Evolutionary conservation across 1,140 invertebrate species (phyloP).

Genomic region (Zaprionus kolodkinae): DNA sequence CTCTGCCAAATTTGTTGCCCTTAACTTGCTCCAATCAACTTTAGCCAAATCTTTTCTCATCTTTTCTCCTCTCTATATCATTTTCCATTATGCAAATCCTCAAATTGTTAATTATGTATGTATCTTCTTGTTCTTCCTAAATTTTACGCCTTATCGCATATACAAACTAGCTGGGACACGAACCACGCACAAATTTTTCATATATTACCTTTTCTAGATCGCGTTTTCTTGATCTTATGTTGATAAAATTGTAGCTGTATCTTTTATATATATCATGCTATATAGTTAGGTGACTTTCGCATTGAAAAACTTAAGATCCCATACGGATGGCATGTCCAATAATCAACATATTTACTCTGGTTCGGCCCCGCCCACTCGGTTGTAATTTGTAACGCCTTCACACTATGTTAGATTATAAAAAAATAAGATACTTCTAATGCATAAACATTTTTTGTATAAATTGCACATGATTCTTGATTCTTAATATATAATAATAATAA

Average conservation of each 20-base stretch:
- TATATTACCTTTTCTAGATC: no score
- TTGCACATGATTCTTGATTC: conserved; percentile 68
- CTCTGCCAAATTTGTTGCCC: conserved; percentile 15
- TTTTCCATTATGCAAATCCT: conserved; percentile 4
- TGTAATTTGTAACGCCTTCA: neutral
- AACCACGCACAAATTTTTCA: no score
- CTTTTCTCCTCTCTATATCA: neutral
- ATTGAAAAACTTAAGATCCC: no score
- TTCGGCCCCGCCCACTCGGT: neutral
- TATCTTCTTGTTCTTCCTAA: neutral
- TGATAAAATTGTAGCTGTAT: no score
- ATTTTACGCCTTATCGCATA: neutral
- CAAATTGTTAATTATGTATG: neutral
- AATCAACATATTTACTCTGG: neutral
- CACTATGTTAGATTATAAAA: conserved; percentile 1
- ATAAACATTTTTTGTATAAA: conserved; percentile 50
- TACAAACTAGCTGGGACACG: neutral
- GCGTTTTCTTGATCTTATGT: no score
- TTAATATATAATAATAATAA: conserved; percentile 20
- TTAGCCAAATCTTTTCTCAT: conserved; percentile 13
- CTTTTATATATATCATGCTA: no score
- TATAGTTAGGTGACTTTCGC: no score
- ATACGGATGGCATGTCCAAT: no score
- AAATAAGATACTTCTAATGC: conserved; percentile 37
- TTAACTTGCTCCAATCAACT: neutral